Evolutionary conservation across 37 sponge, comb jelly and placozoan genomes (phyloP).

Genomic region (Crambe crambe): DNA sequence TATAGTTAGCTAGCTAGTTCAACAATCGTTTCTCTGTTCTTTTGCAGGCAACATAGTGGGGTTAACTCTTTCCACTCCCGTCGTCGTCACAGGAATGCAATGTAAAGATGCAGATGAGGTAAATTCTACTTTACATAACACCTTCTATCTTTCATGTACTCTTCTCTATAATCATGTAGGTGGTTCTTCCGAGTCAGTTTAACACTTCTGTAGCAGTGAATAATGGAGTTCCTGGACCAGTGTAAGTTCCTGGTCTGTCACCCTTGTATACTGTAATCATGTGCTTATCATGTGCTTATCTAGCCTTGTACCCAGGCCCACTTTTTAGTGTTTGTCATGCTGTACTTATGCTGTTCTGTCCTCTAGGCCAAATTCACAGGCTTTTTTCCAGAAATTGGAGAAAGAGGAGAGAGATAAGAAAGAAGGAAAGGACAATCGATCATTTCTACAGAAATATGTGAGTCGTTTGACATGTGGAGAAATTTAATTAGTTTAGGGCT

Average conservation of each 20-base stretch:
- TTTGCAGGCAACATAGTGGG: slow-evolving; percentile 53
- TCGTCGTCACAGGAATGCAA: neutral
- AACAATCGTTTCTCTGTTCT: too few species aligned
- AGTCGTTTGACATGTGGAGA: neutral
- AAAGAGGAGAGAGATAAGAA: slow-evolving; percentile 37
- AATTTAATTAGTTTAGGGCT: neutral
- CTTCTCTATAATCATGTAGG: neutral
- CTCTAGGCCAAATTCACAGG: slow-evolving; percentile 46
- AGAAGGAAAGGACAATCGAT: slow-evolving; percentile 41
- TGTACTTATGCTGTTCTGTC: neutral
- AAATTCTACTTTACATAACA: too few species aligned
- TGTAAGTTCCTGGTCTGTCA: slow-evolving; percentile 33
- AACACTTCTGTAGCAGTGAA: slow-evolving; percentile 34
- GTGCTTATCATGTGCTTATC: too few species aligned
- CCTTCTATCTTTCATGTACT: neutral
- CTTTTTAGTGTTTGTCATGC: neutral
- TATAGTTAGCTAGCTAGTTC: too few species aligned
- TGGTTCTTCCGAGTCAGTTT: slow-evolving; percentile 33
- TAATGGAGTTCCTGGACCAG: slow-evolving; percentile 39
- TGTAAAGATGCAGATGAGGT: slow-evolving; percentile 6
- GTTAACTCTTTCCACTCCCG: slow-evolving; percentile 31
- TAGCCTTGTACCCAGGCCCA: too few species aligned
- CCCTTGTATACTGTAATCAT: too few species aligned
- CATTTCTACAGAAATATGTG: slow-evolving; percentile 73
- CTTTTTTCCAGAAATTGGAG: slow-evolving; percentile 44